phyloP scores from a whole-genome alignment of 2,888 invertebrate species.

The Limulus polyphemus region DNA sequence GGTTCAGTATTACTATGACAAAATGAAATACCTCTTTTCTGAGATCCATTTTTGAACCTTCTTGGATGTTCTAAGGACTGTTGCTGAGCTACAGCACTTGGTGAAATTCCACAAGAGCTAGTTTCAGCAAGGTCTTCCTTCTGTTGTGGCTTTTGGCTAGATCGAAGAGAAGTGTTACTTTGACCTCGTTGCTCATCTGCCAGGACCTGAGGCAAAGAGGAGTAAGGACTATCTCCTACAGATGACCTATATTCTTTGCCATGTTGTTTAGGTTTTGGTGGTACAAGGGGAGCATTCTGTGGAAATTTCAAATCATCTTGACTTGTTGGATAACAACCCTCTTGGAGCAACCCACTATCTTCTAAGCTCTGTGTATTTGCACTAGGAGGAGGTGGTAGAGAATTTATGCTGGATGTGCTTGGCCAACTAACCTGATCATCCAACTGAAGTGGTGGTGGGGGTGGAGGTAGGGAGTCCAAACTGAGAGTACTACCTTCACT shows the following conservation, averaged over 20 bases:
- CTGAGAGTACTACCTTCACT: conserved; percentile 18
- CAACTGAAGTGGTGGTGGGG: conserved; percentile 26
- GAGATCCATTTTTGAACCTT: background rate
- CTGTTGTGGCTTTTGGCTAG: background rate
- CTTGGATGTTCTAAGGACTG: conserved; percentile 1
- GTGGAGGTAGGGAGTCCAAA: conserved; percentile 25
- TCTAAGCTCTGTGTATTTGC: conserved; percentile 7
- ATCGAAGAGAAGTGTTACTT: background rate
- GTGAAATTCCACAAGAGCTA: background rate
- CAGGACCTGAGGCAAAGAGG: conserved; percentile 6
- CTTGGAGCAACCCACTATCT: no score
- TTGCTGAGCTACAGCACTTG: background rate
- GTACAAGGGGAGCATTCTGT: conserved; percentile 10
- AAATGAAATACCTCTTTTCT: conserved; percentile 12
- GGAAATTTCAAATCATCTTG: conserved; percentile 1
- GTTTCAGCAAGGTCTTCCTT: background rate
- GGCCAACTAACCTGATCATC: conserved; percentile 23
- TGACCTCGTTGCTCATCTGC: background rate
- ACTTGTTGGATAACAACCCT: conserved; percentile 4
- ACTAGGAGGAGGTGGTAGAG: conserved; percentile 27
- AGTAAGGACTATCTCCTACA: conserved; percentile 20
- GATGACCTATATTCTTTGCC: conserved; percentile 16
- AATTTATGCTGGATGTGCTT: conserved; percentile 26
- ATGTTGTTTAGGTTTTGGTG: conserved; percentile 16
- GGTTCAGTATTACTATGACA: conserved; percentile 18